phyloP scores from a whole-genome alignment of 2,888 invertebrate species.

The Galeopsomyia nigrocyanea region DNA sequence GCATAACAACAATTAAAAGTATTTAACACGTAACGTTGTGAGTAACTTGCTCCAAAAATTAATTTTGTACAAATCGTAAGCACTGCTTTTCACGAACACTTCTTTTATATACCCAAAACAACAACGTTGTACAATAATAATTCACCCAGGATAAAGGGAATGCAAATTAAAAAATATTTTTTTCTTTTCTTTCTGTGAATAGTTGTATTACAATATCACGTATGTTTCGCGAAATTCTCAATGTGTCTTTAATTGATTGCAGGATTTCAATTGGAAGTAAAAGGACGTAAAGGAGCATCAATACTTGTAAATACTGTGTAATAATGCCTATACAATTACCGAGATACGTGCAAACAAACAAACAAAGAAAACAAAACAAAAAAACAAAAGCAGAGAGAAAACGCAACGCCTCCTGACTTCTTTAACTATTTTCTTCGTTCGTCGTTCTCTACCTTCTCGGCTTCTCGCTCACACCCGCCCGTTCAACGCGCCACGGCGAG shows the following conservation, averaged over 20 bases:
- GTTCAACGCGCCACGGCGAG: not conserved
- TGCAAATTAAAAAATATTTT: too few relatives aligned
- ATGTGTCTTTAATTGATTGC: slow-evolving; percentile 50
- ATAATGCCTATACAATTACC: slow-evolving; percentile 61
- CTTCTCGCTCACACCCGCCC: slow-evolving; percentile 12
- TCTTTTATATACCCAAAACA: too few relatives aligned
- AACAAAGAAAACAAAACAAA: too few relatives aligned
- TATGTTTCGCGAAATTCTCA: not conserved
- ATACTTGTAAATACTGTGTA: slow-evolving; percentile 65
- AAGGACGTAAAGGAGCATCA: slow-evolving; percentile 54
- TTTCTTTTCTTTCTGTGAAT: not conserved
- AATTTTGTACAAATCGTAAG: slow-evolving; percentile 40
- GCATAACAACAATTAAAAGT: slow-evolving; percentile 12
- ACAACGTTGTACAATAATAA: too few relatives aligned
- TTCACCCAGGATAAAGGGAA: too few relatives aligned
- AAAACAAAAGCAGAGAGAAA: too few relatives aligned
- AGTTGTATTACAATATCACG: too few relatives aligned
- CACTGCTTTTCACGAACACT: too few relatives aligned
- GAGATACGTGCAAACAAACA: slow-evolving; percentile 32
- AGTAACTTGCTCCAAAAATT: slow-evolving; percentile 42
- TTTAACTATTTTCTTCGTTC: slow-evolving; percentile 43
- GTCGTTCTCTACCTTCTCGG: slow-evolving; percentile 25
- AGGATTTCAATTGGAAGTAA: slow-evolving; percentile 60
- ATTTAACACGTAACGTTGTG: slow-evolving; percentile 37
- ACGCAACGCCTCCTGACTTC: slow-evolving; percentile 53